These are phyloP conservation scores for Pycnomerus fuliginosus DNA, from an alignment of 2,888 invertebrate genomes.

Conservation along the genomic window DNA sequence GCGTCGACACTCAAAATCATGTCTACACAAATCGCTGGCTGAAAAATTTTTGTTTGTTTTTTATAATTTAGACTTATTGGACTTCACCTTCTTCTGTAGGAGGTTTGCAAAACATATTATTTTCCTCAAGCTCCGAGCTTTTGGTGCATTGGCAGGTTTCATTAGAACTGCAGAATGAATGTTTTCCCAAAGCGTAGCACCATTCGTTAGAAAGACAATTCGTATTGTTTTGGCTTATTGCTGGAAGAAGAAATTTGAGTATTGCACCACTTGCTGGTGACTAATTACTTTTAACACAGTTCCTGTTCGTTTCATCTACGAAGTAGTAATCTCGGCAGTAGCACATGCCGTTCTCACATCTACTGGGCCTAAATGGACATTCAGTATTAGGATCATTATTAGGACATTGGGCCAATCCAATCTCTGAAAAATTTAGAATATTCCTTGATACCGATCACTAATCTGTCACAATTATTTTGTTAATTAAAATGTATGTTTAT, in stretches of 20 bases:
- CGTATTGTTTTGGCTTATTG: conserved; percentile 31
- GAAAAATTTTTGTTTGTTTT: conserved; percentile 6
- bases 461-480: no score
- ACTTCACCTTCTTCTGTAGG: not conserved
- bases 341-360: conserved; percentile 27
- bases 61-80: not conserved
- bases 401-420: no score
- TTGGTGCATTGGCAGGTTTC: conserved; percentile 31
- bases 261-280: not conserved
- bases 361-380: conserved; percentile 33
- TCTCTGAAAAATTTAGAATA: no score
- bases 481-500: no score
- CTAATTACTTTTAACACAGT: conserved; percentile 38
- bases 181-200: conserved; percentile 36
- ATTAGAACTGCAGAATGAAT: conserved; percentile 31
- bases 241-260: conserved; percentile 21
- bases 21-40: conserved; percentile 26
- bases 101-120: conserved; percentile 24
- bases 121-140: conserved; percentile 26
- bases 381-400: no score
- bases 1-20: conserved; percentile 28
- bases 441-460: no score
- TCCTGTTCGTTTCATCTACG: conserved; percentile 30
- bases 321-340: conserved; percentile 38
- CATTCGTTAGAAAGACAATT: conserved; percentile 36